These are phyloP conservation scores for Ophion obscuratus DNA, from an alignment of 2,888 invertebrate genomes.

Conservation along the genomic window DNA sequence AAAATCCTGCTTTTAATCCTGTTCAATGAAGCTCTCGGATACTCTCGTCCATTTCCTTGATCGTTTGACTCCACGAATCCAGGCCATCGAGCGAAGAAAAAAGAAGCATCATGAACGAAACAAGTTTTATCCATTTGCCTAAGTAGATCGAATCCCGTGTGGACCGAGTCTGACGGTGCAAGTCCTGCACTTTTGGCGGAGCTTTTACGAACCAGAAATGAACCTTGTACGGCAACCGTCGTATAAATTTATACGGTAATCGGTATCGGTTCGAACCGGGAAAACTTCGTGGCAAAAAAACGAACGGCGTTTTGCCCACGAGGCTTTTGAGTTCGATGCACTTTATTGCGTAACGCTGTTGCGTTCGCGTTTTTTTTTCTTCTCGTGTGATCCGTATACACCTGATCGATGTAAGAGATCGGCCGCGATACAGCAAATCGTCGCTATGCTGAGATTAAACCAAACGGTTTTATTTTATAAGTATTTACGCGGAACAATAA, in stretches of 20 bases:
- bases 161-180: constrained; percentile 68
- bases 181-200: constrained; percentile 40
- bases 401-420: background rate
- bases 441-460: background rate
- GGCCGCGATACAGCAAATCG: background rate
- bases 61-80: constrained; percentile 27
- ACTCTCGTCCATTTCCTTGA: constrained; percentile 48
- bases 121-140: constrained; percentile 40
- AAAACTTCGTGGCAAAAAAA: constrained; percentile 45
- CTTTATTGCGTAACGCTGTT: constrained; percentile 44
- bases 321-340: constrained; percentile 50
- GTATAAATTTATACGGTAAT: constrained; percentile 32
- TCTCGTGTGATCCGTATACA: background rate
- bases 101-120: constrained; percentile 18
- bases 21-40: constrained; percentile 22
- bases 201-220: constrained; percentile 54
- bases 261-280: constrained; percentile 24
- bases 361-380: background rate
- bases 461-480: background rate
- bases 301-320: constrained; percentile 18
- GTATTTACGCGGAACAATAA: background rate
- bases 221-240: constrained; percentile 45
- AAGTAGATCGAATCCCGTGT: constrained; percentile 32
- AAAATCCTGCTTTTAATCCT: background rate
- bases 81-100: constrained; percentile 16